Percentiles rank a stretch among this genome's conserved stretches.
These are phyloP conservation scores for Cryptoprocta ferox DNA, from an alignment of 2,797 vertebrate species.

Conservation along the genomic window DNA sequence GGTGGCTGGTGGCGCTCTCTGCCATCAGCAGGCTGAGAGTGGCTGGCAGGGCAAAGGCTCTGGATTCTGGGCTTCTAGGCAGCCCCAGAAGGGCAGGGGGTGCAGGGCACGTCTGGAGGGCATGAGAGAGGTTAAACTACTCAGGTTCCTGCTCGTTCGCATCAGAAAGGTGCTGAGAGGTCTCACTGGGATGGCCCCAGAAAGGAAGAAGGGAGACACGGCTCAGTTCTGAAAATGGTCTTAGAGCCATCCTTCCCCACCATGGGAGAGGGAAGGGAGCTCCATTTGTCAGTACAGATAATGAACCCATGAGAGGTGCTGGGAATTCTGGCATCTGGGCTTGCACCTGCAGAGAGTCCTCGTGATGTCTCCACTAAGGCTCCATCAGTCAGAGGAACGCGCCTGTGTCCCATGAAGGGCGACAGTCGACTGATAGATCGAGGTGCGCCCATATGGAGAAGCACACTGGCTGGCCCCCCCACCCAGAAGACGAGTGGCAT, in stretches of 20 bases:
- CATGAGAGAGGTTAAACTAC: no score
- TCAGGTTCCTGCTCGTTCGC: background rate
- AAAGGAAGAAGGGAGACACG: accelerated
- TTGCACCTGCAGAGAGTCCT: slow-evolving; percentile 20
- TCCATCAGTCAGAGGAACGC: slow-evolving; percentile 77
- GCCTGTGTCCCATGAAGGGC: slow-evolving; percentile 82
- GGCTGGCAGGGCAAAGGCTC: background rate
- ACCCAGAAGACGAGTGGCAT: slow-evolving; percentile 74
- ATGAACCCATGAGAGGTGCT: background rate
- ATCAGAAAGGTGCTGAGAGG: accelerated
- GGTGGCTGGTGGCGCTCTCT: accelerated
- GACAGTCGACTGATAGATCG: slow-evolving; percentile 78
- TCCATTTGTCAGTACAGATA: background rate
- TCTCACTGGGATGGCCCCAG: accelerated
- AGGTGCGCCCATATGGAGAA: slow-evolving; percentile 80
- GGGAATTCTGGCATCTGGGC: background rate
- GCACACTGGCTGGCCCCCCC: background rate
- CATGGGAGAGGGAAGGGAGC: background rate
- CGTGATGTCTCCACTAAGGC: background rate
- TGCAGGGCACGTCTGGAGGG: background rate
- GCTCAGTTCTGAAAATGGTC: background rate
- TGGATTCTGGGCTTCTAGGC: background rate
- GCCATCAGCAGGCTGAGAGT: accelerated
- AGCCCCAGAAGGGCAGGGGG: accelerated
- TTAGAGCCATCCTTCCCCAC: background rate